phyloP scores from a whole-genome alignment of 2,888 invertebrate genomes.

The Athalia cordata region DNA sequence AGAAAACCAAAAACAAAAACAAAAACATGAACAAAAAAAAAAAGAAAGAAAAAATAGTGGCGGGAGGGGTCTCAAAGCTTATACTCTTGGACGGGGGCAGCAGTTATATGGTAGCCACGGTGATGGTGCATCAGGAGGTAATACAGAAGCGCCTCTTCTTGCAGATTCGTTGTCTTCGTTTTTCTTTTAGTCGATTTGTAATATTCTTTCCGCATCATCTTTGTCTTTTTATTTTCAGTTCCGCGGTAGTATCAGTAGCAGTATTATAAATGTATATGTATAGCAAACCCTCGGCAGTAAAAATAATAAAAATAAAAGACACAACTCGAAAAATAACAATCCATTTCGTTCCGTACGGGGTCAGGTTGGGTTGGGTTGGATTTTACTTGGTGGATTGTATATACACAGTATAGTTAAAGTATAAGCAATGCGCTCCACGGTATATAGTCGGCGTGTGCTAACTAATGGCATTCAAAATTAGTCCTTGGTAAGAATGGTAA shows the following conservation, averaged over 20 bases:
- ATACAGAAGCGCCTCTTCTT: constrained; percentile 32
- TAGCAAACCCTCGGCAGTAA: background rate
- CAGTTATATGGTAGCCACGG: background rate
- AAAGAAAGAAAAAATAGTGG: too few relatives aligned
- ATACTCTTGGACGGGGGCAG: background rate
- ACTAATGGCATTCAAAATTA: constrained; percentile 74
- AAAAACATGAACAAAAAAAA: too few relatives aligned
- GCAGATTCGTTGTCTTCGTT: background rate
- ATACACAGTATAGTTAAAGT: too few relatives aligned
- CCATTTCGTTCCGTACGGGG: background rate
- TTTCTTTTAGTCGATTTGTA: background rate
- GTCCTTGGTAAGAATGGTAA: constrained; percentile 66
- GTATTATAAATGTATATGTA: background rate
- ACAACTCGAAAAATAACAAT: constrained; percentile 37
- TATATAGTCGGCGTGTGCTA: constrained; percentile 66
- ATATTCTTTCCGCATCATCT: constrained; percentile 14
- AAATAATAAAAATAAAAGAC: constrained; percentile 28
- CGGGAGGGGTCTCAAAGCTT: too few relatives aligned
- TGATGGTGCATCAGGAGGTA: constrained; percentile 2
- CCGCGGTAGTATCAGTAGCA: background rate
- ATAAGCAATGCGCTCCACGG: too few relatives aligned
- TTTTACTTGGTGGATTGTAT: too few relatives aligned
- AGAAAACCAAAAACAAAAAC: too few relatives aligned
- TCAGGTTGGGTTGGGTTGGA: too few relatives aligned
- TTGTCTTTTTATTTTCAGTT: too few relatives aligned